These are phyloP conservation scores for Phrynocephalus vlangalii DNA, from an alignment of 2,797 vertebrate species.

Conservation along the genomic window DNA sequence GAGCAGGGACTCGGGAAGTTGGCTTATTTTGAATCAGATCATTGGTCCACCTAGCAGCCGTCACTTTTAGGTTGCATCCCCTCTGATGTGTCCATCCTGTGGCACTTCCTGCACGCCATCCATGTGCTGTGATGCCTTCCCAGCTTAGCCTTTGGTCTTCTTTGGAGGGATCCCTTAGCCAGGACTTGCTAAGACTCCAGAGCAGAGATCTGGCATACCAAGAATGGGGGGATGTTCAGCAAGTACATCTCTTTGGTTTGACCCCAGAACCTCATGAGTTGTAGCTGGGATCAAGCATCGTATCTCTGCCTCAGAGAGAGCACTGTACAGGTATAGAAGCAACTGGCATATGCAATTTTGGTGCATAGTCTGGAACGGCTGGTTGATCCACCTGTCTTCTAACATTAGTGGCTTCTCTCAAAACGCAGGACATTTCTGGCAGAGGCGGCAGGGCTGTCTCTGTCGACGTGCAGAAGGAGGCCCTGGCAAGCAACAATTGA, in stretches of 20 bases:
- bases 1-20: not conserved
- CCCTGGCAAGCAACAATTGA: no score
- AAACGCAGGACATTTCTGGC: no score
- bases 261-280: not conserved
- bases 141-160: no score
- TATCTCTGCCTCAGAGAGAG: not conserved
- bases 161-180: no score
- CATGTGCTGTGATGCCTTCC: not conserved
- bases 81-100: no score
- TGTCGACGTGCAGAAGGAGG: no score
- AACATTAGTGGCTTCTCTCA: no score
- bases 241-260: not conserved
- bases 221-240: no score
- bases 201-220: no score
- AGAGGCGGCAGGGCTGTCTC: not conserved
- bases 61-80: not conserved
- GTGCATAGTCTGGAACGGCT: not conserved
- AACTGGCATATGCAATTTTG: not conserved
- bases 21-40: not conserved
- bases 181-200: no score
- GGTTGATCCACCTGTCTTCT: not conserved
- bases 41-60: not conserved
- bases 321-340: not conserved
- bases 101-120: not conserved
- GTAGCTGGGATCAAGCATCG: not conserved